Evolutionary conservation across 37 sponge, comb jelly and placozoan genomes (phyloP).

Genomic region (Chondrilla cf. caribensis): DNA sequence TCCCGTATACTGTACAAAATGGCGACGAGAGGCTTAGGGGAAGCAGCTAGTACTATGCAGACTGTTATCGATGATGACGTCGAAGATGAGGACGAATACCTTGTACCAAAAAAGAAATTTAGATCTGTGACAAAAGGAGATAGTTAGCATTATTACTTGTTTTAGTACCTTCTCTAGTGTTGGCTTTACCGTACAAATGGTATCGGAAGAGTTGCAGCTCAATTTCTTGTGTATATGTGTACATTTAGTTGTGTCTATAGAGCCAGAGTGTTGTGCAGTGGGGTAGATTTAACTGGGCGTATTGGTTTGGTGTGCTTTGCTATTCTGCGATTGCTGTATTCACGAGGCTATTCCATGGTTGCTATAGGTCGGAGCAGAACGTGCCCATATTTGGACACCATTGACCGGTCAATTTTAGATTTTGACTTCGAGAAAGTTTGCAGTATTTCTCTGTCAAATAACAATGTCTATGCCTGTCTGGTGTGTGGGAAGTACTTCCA

Average conservation of each 20-base stretch:
- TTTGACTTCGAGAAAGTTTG: conserved; percentile 99
- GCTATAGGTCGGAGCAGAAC: conserved; percentile 34
- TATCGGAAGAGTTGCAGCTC: too few relatives aligned
- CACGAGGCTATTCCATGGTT: too few relatives aligned
- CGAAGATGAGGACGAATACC: conserved; percentile 53
- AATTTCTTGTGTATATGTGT: too few relatives aligned
- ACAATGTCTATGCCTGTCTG: conserved; percentile 97
- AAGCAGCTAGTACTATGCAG: background rate
- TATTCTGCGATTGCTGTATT: too few relatives aligned
- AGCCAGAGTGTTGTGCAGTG: too few relatives aligned
- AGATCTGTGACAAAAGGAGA: background rate
- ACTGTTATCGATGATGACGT: too few relatives aligned
- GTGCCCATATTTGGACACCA: conserved; percentile 93
- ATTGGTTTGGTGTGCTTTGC: too few relatives aligned
- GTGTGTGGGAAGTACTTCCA: conserved; percentile 99
- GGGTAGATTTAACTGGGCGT: too few relatives aligned
- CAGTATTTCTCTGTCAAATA: conserved; percentile 88
- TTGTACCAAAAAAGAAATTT: conserved; percentile 40
- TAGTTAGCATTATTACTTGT: background rate
- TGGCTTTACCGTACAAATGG: too few relatives aligned
- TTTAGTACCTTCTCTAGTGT: background rate
- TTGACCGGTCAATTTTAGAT: conserved; percentile 81
- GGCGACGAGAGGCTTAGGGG: background rate
- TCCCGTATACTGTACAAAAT: background rate
- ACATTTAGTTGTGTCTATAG: too few relatives aligned